Conservation (phyloP, 2,797 vertebrate species). For the Philypnodon macrostomus region DNA sequence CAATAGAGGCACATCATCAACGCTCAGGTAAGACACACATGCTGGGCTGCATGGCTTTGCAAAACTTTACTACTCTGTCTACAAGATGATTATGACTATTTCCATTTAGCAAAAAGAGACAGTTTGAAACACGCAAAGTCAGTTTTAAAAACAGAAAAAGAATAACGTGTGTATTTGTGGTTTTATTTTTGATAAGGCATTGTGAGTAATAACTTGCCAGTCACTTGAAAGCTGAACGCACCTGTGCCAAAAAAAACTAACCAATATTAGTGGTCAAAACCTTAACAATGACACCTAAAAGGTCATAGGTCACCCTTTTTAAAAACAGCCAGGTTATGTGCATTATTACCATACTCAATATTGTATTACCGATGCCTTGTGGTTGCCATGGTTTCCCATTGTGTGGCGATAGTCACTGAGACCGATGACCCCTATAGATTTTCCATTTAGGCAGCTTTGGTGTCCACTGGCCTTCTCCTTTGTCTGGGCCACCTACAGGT, state of each 20-base stretch:
- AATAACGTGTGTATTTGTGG: too few species aligned
- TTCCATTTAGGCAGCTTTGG: conserved; percentile 50
- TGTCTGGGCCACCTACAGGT: conserved; percentile 29
- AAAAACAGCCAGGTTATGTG: conserved; percentile 8
- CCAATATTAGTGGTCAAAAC: neutral
- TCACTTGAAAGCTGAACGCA: too few species aligned
- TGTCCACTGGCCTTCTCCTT: conserved; percentile 51
- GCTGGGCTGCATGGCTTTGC: conserved; percentile 17
- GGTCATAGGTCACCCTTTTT: conserved; percentile 5
- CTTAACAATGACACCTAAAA: neutral
- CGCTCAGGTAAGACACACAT: conserved; percentile 74
- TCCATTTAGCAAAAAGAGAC: too few species aligned
- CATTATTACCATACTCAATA: conserved; percentile 35
- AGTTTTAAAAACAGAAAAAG: too few species aligned
- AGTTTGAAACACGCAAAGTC: too few species aligned
- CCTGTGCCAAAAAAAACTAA: neutral
- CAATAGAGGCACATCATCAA: conserved; percentile 68
- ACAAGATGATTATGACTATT: neutral
- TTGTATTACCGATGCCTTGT: conserved; percentile 55
- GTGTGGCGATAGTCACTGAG: conserved; percentile 49
- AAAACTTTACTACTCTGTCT: conserved; percentile 55
- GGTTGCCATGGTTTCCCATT: conserved; percentile 58
- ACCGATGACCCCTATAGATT: conserved; percentile 64
- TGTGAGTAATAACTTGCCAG: too few species aligned
- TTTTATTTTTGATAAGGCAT: too few species aligned